Percentiles rank a stretch among this genome's conserved stretches.
Conservation (phyloP, 2,797 vertebrate genomes). For the Cynodonichthys magdalenae region DNA sequence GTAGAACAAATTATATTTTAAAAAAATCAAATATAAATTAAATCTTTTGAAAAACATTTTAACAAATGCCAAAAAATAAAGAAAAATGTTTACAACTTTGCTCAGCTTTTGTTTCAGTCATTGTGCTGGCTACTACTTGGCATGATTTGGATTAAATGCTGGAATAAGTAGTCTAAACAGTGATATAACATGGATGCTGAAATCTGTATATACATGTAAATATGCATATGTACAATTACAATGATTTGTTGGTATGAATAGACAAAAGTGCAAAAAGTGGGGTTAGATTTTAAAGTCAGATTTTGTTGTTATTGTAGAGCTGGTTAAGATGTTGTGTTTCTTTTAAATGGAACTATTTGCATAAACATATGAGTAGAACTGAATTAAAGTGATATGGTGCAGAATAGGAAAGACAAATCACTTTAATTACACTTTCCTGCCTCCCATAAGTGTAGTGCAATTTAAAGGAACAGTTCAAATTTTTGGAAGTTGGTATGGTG, state of each 20-base stretch:
- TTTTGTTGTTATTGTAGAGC: constrained; percentile 2
- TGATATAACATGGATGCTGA: constrained; percentile 51
- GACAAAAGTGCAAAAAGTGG: constrained; percentile 53
- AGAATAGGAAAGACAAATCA: constrained; percentile 29
- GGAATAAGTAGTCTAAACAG: constrained; percentile 52
- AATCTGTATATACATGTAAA: constrained; percentile 49
- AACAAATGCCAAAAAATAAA: constrained; percentile 36
- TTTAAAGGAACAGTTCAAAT: no score
- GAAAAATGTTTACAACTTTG: constrained; percentile 54
- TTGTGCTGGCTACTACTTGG: constrained; percentile 48
- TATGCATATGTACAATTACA: constrained; percentile 64
- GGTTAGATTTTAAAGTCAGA: constrained; percentile 3
- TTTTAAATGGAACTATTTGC: constrained; percentile 30
- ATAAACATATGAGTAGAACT: constrained; percentile 19
- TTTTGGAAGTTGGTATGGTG: no score
- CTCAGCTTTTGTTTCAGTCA: constrained; percentile 45
- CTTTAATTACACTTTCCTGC: constrained; percentile 41
- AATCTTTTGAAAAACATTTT: constrained; percentile 33
- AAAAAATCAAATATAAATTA: constrained; percentile 70
- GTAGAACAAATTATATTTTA: constrained; percentile 74
- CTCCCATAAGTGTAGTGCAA: neutral
- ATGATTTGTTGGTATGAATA: constrained; percentile 52
- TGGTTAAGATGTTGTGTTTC: constrained; percentile 55
- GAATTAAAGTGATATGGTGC: constrained; percentile 34
- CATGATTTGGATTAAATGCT: constrained; percentile 45